phyloP scores from a whole-genome alignment of 2,888 invertebrate species.

The Leptothorax acervorum region DNA sequence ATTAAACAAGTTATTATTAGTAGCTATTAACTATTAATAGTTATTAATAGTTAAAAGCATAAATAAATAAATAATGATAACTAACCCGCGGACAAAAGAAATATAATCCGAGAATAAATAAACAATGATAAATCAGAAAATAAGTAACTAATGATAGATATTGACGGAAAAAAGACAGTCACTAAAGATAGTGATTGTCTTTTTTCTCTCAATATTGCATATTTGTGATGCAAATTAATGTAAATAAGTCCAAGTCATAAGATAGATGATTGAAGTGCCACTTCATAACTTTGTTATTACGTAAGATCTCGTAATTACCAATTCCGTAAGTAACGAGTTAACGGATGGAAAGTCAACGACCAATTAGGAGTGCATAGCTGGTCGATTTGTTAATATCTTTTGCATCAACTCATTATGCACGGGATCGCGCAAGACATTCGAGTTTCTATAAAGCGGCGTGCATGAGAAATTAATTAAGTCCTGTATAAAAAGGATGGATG shows the following conservation, averaged over 20 bases:
- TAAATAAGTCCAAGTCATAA: background rate
- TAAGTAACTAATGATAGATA: background rate
- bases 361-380: slow-evolving; percentile 41
- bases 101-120: too few relatives aligned
- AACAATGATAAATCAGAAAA: background rate
- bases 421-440: slow-evolving; percentile 59
- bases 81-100: background rate
- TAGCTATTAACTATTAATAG: background rate
- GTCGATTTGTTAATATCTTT: slow-evolving; percentile 65
- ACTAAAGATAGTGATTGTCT: background rate
- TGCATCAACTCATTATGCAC: slow-evolving; percentile 68
- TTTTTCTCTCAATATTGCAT: background rate
- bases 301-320: slow-evolving; percentile 30
- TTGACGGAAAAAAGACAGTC: background rate
- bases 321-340: slow-evolving; percentile 43
- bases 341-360: slow-evolving; percentile 49
- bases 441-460: slow-evolving; percentile 68
- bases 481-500: slow-evolving; percentile 41
- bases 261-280: slow-evolving; percentile 21
- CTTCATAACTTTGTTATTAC: slow-evolving; percentile 17
- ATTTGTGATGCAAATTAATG: slow-evolving; percentile 5
- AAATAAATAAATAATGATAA: background rate
- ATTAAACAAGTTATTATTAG: background rate
- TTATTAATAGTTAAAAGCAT: background rate
- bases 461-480: slow-evolving; percentile 74